phyloP scores from a whole-genome alignment of 2,888 invertebrate species.

The Andrena bucephala region DNA sequence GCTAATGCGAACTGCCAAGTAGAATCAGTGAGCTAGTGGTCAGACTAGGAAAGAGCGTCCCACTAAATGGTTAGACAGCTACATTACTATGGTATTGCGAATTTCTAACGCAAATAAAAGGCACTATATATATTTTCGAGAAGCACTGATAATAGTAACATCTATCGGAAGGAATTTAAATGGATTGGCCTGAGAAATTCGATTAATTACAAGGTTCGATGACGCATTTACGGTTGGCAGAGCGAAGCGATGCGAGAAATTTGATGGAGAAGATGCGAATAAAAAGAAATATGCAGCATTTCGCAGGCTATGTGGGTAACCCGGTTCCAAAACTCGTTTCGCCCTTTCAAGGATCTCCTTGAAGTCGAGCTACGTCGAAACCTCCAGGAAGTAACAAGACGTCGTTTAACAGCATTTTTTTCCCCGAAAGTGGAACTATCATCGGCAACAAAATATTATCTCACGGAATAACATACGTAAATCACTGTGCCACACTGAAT shows the following conservation, averaged over 20 bases:
- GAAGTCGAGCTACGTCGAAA: constrained; percentile 56
- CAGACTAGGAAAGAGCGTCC: background rate
- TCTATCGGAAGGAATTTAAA: background rate
- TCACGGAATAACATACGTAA: background rate
- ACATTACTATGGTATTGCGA: too few relatives aligned
- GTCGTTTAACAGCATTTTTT: constrained; percentile 30
- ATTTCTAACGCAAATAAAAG: too few relatives aligned
- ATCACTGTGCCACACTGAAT: background rate
- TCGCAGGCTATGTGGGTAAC: constrained; percentile 76
- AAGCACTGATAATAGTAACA: too few relatives aligned
- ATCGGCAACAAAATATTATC: background rate
- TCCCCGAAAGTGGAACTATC: background rate
- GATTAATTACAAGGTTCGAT: background rate
- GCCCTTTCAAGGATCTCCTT: constrained; percentile 66
- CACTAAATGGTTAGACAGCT: background rate
- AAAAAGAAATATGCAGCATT: constrained; percentile 50
- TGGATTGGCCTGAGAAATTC: background rate
- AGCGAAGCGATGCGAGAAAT: constrained; percentile 11
- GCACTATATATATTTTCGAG: too few relatives aligned
- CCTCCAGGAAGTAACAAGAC: constrained; percentile 51
- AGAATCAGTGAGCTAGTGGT: background rate
- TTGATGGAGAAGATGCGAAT: constrained; percentile 20
- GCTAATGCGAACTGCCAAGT: background rate
- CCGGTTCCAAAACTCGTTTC: constrained; percentile 79
- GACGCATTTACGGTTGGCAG: background rate